phyloP scores from a whole-genome alignment of 2,888 invertebrate genomes.

The Eupeodes luniger region DNA sequence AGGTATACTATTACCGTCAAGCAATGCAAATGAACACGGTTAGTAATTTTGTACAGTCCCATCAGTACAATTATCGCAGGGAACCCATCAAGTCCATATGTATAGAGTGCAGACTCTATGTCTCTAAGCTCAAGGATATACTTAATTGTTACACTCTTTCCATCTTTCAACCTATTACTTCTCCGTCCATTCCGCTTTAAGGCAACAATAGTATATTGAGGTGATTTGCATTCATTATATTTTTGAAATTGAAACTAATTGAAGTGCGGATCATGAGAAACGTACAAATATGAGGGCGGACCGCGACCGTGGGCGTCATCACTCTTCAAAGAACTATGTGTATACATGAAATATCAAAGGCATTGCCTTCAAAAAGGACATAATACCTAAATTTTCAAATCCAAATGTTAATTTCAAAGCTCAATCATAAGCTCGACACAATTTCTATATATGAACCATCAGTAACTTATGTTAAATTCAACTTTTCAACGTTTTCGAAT shows the following conservation, averaged over 20 bases:
- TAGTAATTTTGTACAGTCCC: slow-evolving; percentile 4
- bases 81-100: background rate
- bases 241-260: slow-evolving; percentile 44
- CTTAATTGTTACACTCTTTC: background rate
- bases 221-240: slow-evolving; percentile 48
- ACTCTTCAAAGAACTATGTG: too few relatives aligned
- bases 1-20: slow-evolving; percentile 26
- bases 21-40: slow-evolving; percentile 35
- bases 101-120: background rate
- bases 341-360: background rate
- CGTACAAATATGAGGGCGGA: too few relatives aligned
- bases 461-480: background rate
- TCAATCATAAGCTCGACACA: too few relatives aligned
- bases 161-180: background rate
- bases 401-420: too few relatives aligned
- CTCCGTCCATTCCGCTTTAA: background rate
- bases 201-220: background rate
- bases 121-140: background rate
- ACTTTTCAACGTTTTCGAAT: slow-evolving; percentile 32
- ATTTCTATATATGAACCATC: too few relatives aligned
- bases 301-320: too few relatives aligned
- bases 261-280: slow-evolving; percentile 8
- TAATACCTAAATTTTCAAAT: too few relatives aligned
- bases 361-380: too few relatives aligned
- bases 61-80: slow-evolving; percentile 6